phyloP scores from a whole-genome alignment of 92 coral and sea anemone genomes.

The Virgularia gustaviana region DNA sequence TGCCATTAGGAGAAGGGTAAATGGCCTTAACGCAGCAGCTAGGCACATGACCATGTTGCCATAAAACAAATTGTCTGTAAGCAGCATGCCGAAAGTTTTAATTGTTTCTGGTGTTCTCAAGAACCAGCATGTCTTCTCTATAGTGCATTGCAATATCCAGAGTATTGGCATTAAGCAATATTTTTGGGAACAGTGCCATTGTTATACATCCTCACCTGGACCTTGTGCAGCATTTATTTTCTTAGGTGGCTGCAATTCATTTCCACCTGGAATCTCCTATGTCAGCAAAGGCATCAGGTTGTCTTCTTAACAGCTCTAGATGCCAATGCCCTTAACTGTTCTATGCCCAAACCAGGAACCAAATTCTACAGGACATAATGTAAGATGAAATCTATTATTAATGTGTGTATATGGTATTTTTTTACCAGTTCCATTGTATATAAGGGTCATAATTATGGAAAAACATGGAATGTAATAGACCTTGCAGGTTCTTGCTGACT shows the following conservation, averaged over 20 bases:
- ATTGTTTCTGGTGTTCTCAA: constrained; percentile 37
- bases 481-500: no score
- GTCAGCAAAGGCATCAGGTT: no score
- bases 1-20: no score
- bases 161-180: constrained; percentile 34
- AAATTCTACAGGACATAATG: background rate
- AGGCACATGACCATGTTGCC: background rate
- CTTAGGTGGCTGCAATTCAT: constrained; percentile 1
- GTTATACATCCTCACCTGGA: constrained; percentile 17
- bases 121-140: constrained; percentile 38
- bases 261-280: constrained; percentile 8
- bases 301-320: constrained; percentile 3
- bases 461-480: no score
- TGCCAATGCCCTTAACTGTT: constrained; percentile 15
- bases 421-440: no score
- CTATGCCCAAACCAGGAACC: background rate
- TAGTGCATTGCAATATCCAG: constrained; percentile 37
- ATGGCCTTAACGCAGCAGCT: constrained; percentile 10
- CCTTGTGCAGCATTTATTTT: constrained; percentile 45
- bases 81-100: constrained; percentile 29
- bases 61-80: background rate
- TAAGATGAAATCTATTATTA: no score
- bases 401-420: no score
- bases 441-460: no score
- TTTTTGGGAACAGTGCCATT: constrained; percentile 33